These are phyloP conservation scores for Hylomyscus alleni DNA, from an alignment of 2,797 vertebrate species.

Conservation along the genomic window DNA sequence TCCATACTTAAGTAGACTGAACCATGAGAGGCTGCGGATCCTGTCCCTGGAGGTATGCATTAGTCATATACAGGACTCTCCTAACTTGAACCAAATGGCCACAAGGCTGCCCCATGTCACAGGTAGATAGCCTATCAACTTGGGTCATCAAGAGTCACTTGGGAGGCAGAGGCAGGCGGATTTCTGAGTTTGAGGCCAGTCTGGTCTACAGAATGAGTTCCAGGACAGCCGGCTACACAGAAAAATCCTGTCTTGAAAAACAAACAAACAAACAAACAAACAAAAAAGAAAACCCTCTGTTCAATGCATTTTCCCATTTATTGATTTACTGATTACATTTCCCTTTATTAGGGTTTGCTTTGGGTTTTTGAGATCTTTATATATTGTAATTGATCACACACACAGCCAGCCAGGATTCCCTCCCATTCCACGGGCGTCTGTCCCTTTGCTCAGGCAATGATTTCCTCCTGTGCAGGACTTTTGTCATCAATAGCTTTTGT, in stretches of 20 bases:
- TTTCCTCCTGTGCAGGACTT: not conserved
- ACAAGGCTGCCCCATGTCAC: not conserved
- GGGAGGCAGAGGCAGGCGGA: no score
- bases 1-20: not conserved
- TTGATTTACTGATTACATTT: not conserved
- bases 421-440: fast-evolving
- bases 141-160: not conserved
- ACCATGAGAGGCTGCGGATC: not conserved
- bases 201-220: no score
- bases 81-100: not conserved
- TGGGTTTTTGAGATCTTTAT: not conserved
- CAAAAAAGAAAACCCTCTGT: no score
- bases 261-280: no score
- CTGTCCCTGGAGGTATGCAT: not conserved
- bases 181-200: no score
- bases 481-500: not conserved
- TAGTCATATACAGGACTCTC: not conserved
- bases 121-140: not conserved
- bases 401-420: not conserved
- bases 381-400: not conserved
- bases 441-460: not conserved
- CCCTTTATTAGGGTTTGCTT: not conserved
- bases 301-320: not conserved
- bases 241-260: no score
- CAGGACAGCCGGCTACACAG: no score